These are phyloP conservation scores for Eptatretus burgeri DNA, from an alignment of 2,113 vertebrate genomes.

Conservation along the genomic window DNA sequence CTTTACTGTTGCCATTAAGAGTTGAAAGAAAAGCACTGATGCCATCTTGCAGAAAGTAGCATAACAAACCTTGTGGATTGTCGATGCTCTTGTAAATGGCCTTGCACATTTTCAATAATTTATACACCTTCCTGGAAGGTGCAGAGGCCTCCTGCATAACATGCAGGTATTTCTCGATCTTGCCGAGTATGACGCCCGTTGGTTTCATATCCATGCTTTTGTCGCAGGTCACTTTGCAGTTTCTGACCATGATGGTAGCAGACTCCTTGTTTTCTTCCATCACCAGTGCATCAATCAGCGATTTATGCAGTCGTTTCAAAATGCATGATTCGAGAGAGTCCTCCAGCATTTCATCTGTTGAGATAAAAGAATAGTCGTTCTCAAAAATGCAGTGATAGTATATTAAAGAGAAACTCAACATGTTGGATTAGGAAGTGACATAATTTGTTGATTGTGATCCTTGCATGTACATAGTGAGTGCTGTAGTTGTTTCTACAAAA, in stretches of 20 bases:
- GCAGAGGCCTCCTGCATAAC: slow-evolving; percentile 87
- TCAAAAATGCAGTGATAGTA: slow-evolving; percentile 11
- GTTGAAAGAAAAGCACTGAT: too few relatives aligned
- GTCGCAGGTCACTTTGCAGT: slow-evolving; percentile 40
- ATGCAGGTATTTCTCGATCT: slow-evolving; percentile 62
- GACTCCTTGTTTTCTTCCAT: slow-evolving; percentile 34
- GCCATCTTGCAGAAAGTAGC: too few relatives aligned
- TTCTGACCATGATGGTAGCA: slow-evolving; percentile 19
- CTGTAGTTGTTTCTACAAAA: slow-evolving; percentile 14
- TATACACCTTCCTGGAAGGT: slow-evolving; percentile 68
- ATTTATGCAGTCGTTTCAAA: slow-evolving; percentile 46
- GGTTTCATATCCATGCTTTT: slow-evolving; percentile 18
- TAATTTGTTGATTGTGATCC: slow-evolving; percentile 5
- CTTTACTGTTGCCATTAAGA: too few relatives aligned
- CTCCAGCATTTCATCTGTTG: slow-evolving; percentile 52
- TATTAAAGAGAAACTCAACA: slow-evolving; percentile 9
- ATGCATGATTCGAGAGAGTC: slow-evolving; percentile 93
- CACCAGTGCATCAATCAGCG: slow-evolving; percentile 37
- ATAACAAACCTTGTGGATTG: too few relatives aligned
- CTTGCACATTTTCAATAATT: slow-evolving; percentile 63
- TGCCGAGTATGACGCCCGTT: slow-evolving; percentile 24
- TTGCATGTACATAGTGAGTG: slow-evolving; percentile 9
- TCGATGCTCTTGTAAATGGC: slow-evolving; percentile 37
- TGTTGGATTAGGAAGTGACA: slow-evolving; percentile 6
- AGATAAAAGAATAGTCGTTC: slow-evolving; percentile 11